Conservation (phyloP, 1,140 invertebrate genomes). For the Heterodera carotae region DNA sequence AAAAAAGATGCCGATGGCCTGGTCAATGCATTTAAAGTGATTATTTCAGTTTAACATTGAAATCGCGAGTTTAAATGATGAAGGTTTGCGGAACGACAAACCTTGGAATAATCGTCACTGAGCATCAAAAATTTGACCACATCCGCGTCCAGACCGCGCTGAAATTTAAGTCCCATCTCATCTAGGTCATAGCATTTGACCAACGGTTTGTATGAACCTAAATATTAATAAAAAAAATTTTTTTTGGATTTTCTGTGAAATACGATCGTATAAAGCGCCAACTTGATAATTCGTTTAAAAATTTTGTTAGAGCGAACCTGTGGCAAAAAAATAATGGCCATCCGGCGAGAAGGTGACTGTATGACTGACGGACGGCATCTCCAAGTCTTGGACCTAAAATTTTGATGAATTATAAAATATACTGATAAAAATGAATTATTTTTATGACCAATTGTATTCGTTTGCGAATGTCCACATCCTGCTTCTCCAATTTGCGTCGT, state of each 20-base stretch:
- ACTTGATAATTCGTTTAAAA: background rate
- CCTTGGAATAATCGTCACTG: conserved; percentile 70
- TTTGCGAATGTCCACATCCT: conserved; percentile 84
- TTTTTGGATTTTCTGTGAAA: conserved; percentile 13
- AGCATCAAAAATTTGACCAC: conserved; percentile 73
- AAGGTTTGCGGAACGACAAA: too few relatives aligned
- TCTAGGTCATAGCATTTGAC: conserved; percentile 93
- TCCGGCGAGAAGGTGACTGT: conserved; percentile 84
- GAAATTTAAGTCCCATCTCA: conserved; percentile 95
- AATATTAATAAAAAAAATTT: conserved; percentile 45
- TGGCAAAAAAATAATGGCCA: conserved; percentile 86
- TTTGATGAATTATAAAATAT: background rate
- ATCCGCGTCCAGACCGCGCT: conserved; percentile 94
- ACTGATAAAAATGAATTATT: background rate
- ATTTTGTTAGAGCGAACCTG: conserved; percentile 66
- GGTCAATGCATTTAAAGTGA: too few relatives aligned
- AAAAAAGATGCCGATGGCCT: too few relatives aligned
- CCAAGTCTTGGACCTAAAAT: conserved; percentile 87
- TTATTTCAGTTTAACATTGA: too few relatives aligned
- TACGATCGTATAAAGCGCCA: too few relatives aligned
- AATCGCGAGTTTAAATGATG: too few relatives aligned
- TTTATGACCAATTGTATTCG: conserved; percentile 79
- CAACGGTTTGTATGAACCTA: conserved; percentile 91
- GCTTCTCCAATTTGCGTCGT: conserved; percentile 80
- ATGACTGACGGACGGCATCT: conserved; percentile 88